A percentile compares a stretch with the other conserved stretches of the same genome.
phyloP scores from a whole-genome alignment of 1,140 invertebrate genomes.

The Calephelis nemesis region DNA sequence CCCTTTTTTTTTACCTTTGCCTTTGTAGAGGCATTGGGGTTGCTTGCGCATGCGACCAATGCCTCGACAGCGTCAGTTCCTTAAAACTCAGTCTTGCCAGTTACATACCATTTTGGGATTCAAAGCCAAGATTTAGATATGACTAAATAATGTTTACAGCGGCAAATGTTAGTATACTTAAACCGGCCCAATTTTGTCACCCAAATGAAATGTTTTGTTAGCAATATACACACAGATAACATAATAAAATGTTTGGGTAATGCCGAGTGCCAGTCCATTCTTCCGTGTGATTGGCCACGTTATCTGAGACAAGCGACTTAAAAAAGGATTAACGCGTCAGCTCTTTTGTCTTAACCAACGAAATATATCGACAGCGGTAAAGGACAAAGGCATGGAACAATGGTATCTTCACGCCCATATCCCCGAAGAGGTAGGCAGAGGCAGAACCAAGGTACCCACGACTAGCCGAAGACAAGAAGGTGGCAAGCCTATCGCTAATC shows the following conservation, averaged over 20 bases:
- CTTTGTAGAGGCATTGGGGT: no score
- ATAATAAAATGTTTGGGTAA: not conserved
- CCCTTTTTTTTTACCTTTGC: no score
- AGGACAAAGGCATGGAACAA: not conserved
- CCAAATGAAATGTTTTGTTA: not conserved
- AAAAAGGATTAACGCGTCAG: not conserved
- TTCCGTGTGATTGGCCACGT: slow-evolving; percentile 2
- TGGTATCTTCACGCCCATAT: not conserved
- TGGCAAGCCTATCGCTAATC: no score
- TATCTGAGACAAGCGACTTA: slow-evolving; percentile 1
- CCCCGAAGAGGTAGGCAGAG: no score
- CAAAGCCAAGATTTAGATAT: no score
- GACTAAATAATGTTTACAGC: not conserved
- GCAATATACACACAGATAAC: not conserved
- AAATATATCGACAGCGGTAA: not conserved
- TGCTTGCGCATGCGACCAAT: no score
- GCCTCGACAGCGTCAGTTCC: no score
- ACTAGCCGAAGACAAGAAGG: no score
- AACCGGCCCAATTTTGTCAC: not conserved
- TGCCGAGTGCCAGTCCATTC: not conserved
- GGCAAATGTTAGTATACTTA: not conserved
- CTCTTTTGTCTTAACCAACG: not conserved
- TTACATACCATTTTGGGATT: no score
- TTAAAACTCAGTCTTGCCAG: no score
- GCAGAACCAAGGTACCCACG: no score